Conservation (phyloP, 2,797 vertebrate species). For the Falco naumanni region DNA sequence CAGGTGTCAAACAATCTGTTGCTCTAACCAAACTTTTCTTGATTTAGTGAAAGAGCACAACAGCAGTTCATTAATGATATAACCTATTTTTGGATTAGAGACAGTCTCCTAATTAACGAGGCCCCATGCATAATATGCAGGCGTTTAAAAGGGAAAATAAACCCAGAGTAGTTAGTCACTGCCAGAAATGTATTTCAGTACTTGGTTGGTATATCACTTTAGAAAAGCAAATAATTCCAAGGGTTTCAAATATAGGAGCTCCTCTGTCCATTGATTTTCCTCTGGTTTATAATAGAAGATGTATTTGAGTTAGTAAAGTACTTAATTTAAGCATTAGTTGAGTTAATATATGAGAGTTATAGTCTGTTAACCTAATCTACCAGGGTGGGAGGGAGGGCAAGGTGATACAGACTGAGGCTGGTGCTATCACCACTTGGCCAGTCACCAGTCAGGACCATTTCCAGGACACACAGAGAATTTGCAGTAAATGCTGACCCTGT, state of each 20-base stretch:
- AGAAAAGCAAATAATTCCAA: background rate
- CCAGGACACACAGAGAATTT: background rate
- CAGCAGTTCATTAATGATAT: background rate
- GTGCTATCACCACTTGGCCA: background rate
- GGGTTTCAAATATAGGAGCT: background rate
- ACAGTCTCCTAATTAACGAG: background rate
- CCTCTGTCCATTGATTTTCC: background rate
- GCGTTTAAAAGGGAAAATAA: background rate
- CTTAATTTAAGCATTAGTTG: background rate
- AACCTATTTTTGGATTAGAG: background rate
- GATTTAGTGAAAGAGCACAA: background rate
- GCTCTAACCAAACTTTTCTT: background rate
- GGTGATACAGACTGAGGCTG: rapidly evolving
- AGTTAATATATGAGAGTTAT: background rate
- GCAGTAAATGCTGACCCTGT: background rate
- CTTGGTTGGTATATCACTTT: background rate
- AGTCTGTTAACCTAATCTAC: background rate
- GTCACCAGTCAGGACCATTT: background rate
- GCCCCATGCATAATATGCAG: background rate
- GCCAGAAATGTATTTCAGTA: background rate
- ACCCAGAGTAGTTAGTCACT: background rate
- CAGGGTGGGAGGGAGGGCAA: rapidly evolving
- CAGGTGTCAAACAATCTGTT: background rate
- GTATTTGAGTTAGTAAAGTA: background rate
- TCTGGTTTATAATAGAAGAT: background rate